These are phyloP conservation scores for Cichladusa arquata DNA, from an alignment of 2,113 vertebrate genomes.

Conservation along the genomic window DNA sequence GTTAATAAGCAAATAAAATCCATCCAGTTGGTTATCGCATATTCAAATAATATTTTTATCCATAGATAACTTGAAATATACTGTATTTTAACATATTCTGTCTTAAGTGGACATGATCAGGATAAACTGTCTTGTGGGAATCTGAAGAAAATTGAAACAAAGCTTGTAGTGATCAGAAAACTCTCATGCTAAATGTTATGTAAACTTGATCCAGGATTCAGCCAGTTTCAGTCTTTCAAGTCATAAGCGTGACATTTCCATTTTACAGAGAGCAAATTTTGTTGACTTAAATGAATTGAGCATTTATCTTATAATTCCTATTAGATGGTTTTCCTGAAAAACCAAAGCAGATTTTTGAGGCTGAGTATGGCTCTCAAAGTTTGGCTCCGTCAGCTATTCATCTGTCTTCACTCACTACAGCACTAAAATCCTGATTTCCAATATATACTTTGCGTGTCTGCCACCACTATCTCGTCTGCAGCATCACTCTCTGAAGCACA, in stretches of 20 bases:
- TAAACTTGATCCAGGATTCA: background rate
- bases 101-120: background rate
- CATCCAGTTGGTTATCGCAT: background rate
- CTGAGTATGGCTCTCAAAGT: background rate
- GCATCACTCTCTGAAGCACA: background rate
- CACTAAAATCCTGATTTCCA: background rate
- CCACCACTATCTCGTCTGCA: fast-evolving
- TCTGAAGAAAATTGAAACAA: background rate
- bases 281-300: background rate
- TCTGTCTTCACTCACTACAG: background rate
- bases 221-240: background rate
- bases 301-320: background rate
- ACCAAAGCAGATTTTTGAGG: background rate
- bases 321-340: background rate
- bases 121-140: background rate
- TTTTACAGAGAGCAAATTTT: background rate
- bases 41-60: background rate
- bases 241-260: fast-evolving
- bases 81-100: background rate
- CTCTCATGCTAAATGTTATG: background rate
- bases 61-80: background rate
- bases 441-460: background rate
- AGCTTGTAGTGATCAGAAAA: background rate
- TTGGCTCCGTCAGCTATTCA: background rate
- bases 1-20: background rate